Base-by-base conservation (phyloP, 2,888 invertebrate species). In the Aelia acuminata region DNA sequence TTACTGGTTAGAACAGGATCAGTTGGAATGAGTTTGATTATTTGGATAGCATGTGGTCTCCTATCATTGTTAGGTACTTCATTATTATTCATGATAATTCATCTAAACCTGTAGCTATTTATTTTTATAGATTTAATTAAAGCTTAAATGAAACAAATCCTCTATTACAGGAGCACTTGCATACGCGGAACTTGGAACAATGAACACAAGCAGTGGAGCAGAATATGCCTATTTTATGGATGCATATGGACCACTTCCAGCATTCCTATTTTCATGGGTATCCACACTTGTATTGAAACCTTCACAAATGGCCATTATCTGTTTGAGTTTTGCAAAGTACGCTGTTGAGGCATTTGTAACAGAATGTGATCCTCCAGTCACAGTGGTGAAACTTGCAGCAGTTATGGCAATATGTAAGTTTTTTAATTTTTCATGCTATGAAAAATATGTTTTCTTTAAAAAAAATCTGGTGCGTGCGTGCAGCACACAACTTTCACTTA, bases 211-310 rank as follows among this genome's bases (percentile, higher is more conserved):
- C 91, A 97, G 97, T 90, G 98, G 98, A 90, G 98, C 97, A 90
- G 98, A 98, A 93, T 98, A 98, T 94, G 97, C 97, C 91, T 98
- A 98, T 93, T 97, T 98, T 93, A 97, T 97, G 96, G 97, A 97
- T 93, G 98, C 98, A 89, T 98, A 97, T 93, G 98, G 98, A 90
- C 96, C 97, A 91, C 95, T 97, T 90, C 97, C 97, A 90, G 98
- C 97, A 91, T 98, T 98, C 93, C 94, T 98, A 90, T 98, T 97
- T 93, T 97, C 97, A 92, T 98, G 98, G 98, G 97, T 97, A 92
- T 97, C 97, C 92, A 97, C 97, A 89, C 94, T 98, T 93, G 96
- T 98, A 91, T 94, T 98, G 92, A 98, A 98, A 93, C 98, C 98
- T 90, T 97, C 97, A 87, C 97, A 98, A 93, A 96, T 98, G 96